A percentile compares a stretch with the other conserved stretches of the same genome.
phyloP scores from a whole-genome alignment of 2,888 invertebrate species.

The Aporophyla lueneburgensis region DNA sequence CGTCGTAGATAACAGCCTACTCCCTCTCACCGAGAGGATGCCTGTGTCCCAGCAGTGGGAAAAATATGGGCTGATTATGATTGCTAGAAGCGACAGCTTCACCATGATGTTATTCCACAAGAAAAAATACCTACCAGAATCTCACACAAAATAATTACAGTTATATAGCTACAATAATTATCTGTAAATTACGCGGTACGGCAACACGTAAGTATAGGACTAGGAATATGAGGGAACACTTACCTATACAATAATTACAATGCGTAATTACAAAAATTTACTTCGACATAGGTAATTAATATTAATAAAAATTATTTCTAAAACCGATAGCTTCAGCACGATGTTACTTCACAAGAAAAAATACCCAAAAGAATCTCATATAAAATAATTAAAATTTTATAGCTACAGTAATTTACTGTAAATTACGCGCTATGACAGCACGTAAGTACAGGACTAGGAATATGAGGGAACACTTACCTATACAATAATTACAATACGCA shows the following conservation, averaged over 20 bases:
- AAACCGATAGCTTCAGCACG: background rate
- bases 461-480: conserved; percentile 72
- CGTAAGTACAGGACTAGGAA: conserved; percentile 59
- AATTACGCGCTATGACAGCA: conserved; percentile 64
- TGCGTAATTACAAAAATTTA: too few species aligned
- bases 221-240: conserved; percentile 17
- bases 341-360: background rate
- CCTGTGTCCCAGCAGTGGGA: too few species aligned
- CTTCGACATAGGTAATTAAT: too few species aligned
- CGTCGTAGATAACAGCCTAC: too few species aligned
- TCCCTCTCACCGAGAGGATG: too few species aligned
- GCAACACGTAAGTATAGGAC: background rate
- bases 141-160: conserved; percentile 78
- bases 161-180: conserved; percentile 78
- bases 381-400: conserved; percentile 81
- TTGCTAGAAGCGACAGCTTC: background rate
- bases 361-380: conserved; percentile 68
- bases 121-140: conserved; percentile 47
- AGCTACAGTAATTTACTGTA: conserved; percentile 71
- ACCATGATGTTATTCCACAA: background rate
- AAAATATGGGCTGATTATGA: too few species aligned
- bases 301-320: too few species aligned
- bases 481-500: too few species aligned
- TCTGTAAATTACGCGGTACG: conserved; percentile 67
- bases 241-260: conserved; percentile 34